These are phyloP conservation scores for Scolanthus callimorphus DNA, from an alignment of 92 coral and sea anemone species.

Conservation along the genomic window DNA sequence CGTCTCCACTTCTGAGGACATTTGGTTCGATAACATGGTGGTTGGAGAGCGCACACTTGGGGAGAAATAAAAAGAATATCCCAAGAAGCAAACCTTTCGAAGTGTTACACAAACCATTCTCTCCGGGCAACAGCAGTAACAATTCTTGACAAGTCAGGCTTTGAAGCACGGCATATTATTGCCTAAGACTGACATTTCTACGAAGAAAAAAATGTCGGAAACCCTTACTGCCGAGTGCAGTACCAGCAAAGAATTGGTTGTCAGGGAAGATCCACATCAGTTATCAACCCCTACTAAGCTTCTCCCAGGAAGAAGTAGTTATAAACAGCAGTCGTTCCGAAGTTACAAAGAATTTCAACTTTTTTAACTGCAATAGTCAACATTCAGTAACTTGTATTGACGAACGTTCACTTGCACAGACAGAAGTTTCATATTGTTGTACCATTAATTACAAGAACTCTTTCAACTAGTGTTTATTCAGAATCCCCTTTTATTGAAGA, in stretches of 20 bases:
- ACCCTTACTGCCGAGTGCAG: not conserved
- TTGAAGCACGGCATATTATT: slow-evolving; percentile 38
- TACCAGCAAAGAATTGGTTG: no score
- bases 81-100: slow-evolving; percentile 34
- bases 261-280: no score
- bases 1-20: slow-evolving; percentile 1
- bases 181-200: not conserved
- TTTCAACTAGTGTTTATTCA: no score
- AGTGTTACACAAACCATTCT: slow-evolving; percentile 23
- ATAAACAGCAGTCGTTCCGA: not conserved
- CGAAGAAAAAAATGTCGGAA: not conserved
- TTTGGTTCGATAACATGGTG: not conserved
- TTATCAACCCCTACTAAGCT: not conserved
- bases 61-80: slow-evolving; percentile 25
- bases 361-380: no score
- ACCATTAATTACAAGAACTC: no score
- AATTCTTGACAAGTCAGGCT: slow-evolving; percentile 40
- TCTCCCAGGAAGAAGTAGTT: not conserved
- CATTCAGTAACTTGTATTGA: no score
- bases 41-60: slow-evolving; percentile 34
- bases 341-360: not conserved
- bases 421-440: no score
- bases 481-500: no score
- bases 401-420: no score
- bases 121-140: slow-evolving; percentile 34